Evolutionary conservation across 2,888 invertebrate species (phyloP).

Genomic region (Congeria kusceri): DNA sequence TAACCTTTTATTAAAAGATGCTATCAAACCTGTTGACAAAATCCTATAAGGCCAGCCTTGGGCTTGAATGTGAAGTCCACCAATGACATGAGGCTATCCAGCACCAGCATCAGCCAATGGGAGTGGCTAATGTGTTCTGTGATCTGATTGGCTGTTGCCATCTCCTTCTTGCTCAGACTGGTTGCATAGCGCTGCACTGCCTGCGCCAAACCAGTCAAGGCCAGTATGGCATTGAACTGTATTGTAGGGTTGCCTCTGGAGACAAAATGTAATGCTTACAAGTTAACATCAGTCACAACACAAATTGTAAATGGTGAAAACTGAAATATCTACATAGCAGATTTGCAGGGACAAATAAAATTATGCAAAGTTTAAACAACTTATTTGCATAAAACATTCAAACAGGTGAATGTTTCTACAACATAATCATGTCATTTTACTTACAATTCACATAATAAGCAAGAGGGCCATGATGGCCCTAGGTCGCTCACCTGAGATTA

Average conservation of each 20-base stretch:
- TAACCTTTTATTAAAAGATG: too few species aligned
- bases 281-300: background rate
- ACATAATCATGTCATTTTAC: too few species aligned
- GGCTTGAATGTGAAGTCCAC: constrained; percentile 77
- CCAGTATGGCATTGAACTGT: constrained; percentile 80
- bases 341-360: background rate
- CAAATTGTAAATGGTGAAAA: background rate
- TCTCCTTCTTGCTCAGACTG: constrained; percentile 64
- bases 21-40: constrained; percentile 80
- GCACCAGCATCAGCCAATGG: constrained; percentile 79
- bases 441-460: too few species aligned
- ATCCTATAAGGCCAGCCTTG: constrained; percentile 73
- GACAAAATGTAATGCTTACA: background rate
- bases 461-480: too few species aligned
- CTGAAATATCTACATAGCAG: background rate
- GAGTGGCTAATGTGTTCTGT: constrained; percentile 76
- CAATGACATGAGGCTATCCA: constrained; percentile 78
- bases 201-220: constrained; percentile 76
- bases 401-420: too few species aligned
- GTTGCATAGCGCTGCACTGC: constrained; percentile 69
- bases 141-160: constrained; percentile 63
- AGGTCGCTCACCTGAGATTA: too few species aligned
- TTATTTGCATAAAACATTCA: too few species aligned
- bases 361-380: too few species aligned
- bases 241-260: constrained; percentile 77